Evolutionary conservation across 2,797 vertebrate species (phyloP).

Genomic region (Micropoecilia bifurca): DNA sequence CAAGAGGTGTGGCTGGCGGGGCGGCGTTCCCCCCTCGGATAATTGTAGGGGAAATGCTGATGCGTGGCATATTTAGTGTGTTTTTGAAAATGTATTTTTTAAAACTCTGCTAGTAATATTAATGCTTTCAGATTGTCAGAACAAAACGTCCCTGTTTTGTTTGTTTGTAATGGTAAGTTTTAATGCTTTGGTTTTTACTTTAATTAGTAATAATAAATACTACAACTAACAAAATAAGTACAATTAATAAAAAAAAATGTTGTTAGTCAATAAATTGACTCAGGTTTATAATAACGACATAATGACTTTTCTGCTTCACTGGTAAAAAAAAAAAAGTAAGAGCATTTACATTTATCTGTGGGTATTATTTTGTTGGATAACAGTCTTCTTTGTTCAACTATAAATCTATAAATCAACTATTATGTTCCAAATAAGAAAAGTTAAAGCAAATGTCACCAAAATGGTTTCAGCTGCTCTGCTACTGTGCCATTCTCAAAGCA

Average conservation of each 20-base stretch:
- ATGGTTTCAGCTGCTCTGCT: constrained; percentile 38
- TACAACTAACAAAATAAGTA: background rate
- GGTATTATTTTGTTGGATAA: background rate
- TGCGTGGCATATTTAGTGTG: background rate
- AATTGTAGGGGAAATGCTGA: background rate
- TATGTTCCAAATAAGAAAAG: background rate
- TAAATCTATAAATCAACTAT: too few species aligned
- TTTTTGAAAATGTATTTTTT: background rate
- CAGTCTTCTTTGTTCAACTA: background rate
- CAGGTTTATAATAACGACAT: background rate
- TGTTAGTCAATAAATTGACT: background rate
- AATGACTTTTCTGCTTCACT: background rate
- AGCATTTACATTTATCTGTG: background rate
- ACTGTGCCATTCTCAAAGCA: constrained; percentile 53
- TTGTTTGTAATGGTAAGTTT: background rate
- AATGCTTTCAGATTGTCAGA: background rate
- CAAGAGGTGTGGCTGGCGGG: too few species aligned
- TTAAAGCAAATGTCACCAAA: background rate
- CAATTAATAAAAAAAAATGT: background rate
- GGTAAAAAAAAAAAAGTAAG: background rate
- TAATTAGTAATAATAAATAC: background rate
- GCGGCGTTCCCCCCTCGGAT: too few species aligned
- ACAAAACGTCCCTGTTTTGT: background rate
- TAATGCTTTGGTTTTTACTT: background rate
- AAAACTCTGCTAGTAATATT: background rate